Evolutionary conservation across 2,888 invertebrate species (phyloP), one percentile per base, ranked within the genome.

Genomic region (Drosophila bunnanda): DNA sequence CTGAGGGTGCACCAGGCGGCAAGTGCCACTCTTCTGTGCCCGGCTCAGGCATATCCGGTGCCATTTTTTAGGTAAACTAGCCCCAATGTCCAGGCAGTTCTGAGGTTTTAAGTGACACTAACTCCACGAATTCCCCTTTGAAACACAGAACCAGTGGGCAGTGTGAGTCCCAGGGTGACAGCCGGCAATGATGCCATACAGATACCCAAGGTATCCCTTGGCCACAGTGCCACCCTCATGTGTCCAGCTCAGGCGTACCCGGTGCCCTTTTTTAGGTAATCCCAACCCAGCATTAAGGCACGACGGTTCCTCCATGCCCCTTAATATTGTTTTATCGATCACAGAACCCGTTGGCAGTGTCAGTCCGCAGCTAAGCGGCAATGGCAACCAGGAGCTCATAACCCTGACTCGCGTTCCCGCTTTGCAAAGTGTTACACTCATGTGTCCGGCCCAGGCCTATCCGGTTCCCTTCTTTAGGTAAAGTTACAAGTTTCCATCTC

Each of bases 181-280:
- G 94, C 95, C 67, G 92, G 94, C 92, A 95, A 96, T 93, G 90
- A 93, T 93, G 90, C 91, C 58, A 90, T 89, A 54, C 89, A 92
- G 93, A 90, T 91, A 92, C 88, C 90, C 20, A 89, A 89, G 74
- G 86, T 91, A 76, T 90, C 92, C 77, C 83, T 92, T 82, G 92
- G 93, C 69, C 90, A 91, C 79, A 94, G 93, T 91, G 93, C 95
- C 77, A 94, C 95, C 36, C 91, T 96, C 72, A 92, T 95, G 89
- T 96, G 96, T 92, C 96, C 96, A 66, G 95, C 96, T 30, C 96
- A 96, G 93, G 95, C 95, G 20, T 96, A 94, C 93, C 96, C 96
- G 61, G 94, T 95, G 88, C 96, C 96, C 85, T 92, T 94, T 82
- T 95, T 95, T 94, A 95, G 95, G 95, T 96, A 91, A 81, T 46